Base-by-base conservation (phyloP, 2,888 invertebrate genomes). In the Platycheirus rosarum region DNA sequence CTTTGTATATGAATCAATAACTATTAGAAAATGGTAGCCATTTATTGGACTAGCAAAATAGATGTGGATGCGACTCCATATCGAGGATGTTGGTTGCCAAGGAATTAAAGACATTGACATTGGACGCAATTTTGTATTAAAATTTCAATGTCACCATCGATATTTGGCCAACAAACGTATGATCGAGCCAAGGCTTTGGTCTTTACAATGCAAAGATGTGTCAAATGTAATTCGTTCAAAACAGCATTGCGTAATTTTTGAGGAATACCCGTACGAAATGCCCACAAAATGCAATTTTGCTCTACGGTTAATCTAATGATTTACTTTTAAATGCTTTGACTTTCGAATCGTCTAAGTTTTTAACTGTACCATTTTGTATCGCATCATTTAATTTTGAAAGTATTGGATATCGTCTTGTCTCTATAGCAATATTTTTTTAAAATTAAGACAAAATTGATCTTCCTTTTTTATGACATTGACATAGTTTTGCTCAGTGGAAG, bases 11-110 rank as follows among this genome's bases (percentile, higher is more conserved):
- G 80, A 84, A 62, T 79, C 78, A 13, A 76, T 70, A 0, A 84
- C 55, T 13, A 84, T 68, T 20, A 84, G 60, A 20, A 84, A 62
- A 32, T 75, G 46, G 68, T 55, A 57, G 32, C 62, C 37, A 40
- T 68, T 71, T 7, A 84, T 85, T 4, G 84, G 84, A 20, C 79
- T 74, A 62, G 82, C 84, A 63, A 79, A 82, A 13, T 82, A 76
- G 2, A 73, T 44, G 49, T 85, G 82, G 9, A 84, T 78, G 18
- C 84, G 13, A 23, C 57, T 37, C 57, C 57, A 57, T 13, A 42
- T 35, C 2, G 69, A 63, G 23, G 13, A n/a, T n/a, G 70, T 62
- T 13, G 77, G 80, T n/a, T 42, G 63, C 74, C 77, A 84, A 2
- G 84, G 60, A 42, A 84, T 84, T 42, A 85, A 55, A 13, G 29